Conservation (phyloP, 2,797 vertebrate species). For the Anguilla marmorata region DNA sequence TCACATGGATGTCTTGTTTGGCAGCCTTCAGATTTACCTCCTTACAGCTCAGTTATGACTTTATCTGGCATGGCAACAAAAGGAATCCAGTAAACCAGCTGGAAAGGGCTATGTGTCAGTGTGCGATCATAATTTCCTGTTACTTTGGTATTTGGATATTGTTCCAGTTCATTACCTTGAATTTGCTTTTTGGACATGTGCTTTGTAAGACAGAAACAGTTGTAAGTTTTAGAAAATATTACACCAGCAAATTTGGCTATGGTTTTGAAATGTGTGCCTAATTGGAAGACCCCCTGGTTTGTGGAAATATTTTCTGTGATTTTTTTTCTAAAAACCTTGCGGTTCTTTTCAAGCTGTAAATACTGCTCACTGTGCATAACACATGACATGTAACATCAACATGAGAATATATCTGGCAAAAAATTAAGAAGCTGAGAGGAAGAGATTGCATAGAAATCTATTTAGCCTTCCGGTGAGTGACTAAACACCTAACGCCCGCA, state of each 20-base stretch:
- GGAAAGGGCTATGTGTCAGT: not conserved
- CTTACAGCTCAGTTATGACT: not conserved
- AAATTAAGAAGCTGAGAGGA: not conserved
- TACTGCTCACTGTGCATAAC: not conserved
- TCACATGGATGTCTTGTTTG: not conserved
- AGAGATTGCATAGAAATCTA: not conserved
- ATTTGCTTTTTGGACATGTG: not conserved
- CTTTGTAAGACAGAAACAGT: not conserved
- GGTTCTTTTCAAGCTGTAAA: not conserved
- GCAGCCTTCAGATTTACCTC: not conserved
- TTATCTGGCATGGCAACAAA: not conserved
- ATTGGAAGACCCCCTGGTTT: not conserved
- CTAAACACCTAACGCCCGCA: not conserved
- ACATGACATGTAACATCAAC: not conserved
- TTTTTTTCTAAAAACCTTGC: not conserved
- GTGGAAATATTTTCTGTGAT: not conserved
- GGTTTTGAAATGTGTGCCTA: not conserved
- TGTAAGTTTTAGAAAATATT: not conserved
- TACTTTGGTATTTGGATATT: constrained; percentile 11
- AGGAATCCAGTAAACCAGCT: not conserved
- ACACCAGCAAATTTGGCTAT: not conserved
- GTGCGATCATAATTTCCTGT: not conserved
- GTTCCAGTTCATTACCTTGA: not conserved
- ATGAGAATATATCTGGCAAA: not conserved
- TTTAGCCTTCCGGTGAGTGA: constrained; percentile 15